Evolutionary conservation across 1,140 invertebrate species (phyloP).

Genomic region (Steinernema feltiae): DNA sequence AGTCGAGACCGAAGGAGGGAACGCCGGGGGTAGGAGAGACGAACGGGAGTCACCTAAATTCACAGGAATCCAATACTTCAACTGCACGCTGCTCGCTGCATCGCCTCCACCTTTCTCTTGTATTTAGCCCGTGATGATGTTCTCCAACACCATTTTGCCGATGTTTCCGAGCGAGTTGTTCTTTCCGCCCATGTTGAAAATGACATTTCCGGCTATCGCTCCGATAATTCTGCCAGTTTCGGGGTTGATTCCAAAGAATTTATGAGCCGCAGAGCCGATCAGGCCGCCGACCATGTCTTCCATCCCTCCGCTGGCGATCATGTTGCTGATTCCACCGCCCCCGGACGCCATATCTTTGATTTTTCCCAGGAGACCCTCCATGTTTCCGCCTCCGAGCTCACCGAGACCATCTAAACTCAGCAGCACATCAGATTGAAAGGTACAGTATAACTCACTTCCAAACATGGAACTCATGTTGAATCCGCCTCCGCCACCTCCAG

Average conservation of each 20-base stretch:
- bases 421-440: not conserved
- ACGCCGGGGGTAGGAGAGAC: constrained; percentile 85
- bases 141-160: constrained; percentile 50
- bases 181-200: constrained; percentile 48
- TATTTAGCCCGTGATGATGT: constrained; percentile 51
- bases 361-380: constrained; percentile 34
- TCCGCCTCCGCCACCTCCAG: not conserved
- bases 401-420: constrained; percentile 39
- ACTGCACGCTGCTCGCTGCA: constrained; percentile 6
- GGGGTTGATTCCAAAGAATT: constrained; percentile 41
- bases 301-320: constrained; percentile 43
- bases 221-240: constrained; percentile 49
- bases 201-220: constrained; percentile 48
- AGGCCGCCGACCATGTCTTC: constrained; percentile 31
- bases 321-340: constrained; percentile 40
- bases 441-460: not conserved
- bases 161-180: constrained; percentile 45
- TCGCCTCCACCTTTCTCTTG: constrained; percentile 42
- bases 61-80: not conserved
- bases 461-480: constrained; percentile 21
- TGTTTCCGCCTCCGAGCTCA: constrained; percentile 45
- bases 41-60: constrained; percentile 37
- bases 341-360: constrained; percentile 38
- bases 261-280: constrained; percentile 34
- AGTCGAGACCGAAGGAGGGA: constrained; percentile 73